A percentile compares a stretch with the other conserved stretches of the same genome.
phyloP scores from a whole-genome alignment of 1,140 invertebrate species.

The Drosophila quadrilineata region DNA sequence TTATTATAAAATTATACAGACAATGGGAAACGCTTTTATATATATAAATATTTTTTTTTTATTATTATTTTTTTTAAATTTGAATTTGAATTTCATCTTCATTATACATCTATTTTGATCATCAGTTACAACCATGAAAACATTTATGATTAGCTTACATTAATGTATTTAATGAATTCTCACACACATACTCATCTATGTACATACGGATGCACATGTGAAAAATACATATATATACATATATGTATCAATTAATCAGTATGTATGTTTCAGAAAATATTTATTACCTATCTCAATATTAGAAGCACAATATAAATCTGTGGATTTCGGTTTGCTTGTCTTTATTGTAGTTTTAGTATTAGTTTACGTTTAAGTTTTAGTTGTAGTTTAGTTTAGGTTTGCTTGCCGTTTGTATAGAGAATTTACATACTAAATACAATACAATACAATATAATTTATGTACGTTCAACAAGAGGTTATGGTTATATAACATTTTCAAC shows the following conservation, averaged over 20 bases:
- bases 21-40: too few species aligned
- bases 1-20: too few species aligned
- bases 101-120: slow-evolving; percentile 78
- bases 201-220: too few species aligned
- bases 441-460: too few species aligned
- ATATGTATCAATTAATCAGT: too few species aligned
- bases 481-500: slow-evolving; percentile 63
- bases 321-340: slow-evolving; percentile 25
- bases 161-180: slow-evolving; percentile 65
- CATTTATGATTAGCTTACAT: slow-evolving; percentile 63
- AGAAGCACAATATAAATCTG: slow-evolving; percentile 59
- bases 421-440: slow-evolving; percentile 66
- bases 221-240: slow-evolving; percentile 54
- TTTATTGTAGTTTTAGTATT: slow-evolving; percentile 8
- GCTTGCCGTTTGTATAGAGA: slow-evolving; percentile 49
- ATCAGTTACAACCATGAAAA: slow-evolving; percentile 73
- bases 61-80: slow-evolving; percentile 31
- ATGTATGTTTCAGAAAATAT: slow-evolving; percentile 60
- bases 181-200: too few species aligned
- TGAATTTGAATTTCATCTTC: too few species aligned
- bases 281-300: slow-evolving; percentile 51
- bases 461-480: slow-evolving; percentile 76
- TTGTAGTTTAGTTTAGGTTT: slow-evolving; percentile 20
- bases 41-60: slow-evolving; percentile 42
- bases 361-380: too few species aligned